phyloP scores from a whole-genome alignment of 2,888 invertebrate species.

The Ditula angustiorana region DNA sequence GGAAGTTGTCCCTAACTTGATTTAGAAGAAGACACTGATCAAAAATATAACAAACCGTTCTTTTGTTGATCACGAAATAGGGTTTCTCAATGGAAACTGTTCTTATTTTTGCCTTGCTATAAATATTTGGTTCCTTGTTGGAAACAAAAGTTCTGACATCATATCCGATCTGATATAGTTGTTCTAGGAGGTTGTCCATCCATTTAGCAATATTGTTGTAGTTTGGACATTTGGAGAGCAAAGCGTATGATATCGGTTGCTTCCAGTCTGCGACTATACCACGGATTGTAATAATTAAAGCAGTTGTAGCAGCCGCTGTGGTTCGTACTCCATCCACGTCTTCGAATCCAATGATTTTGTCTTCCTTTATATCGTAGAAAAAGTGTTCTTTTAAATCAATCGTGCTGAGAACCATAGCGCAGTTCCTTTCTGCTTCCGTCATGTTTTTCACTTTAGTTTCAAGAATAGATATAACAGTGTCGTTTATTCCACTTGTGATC shows the following conservation, averaged over 20 bases:
- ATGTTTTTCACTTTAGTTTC: background rate
- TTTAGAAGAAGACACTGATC: background rate
- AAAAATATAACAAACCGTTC: background rate
- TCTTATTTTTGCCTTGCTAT: background rate
- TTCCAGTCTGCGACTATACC: background rate
- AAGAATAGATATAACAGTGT: background rate
- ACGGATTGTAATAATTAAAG: background rate
- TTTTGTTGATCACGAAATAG: background rate
- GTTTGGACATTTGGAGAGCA: background rate
- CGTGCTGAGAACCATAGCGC: background rate
- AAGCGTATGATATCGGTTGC: constrained; percentile 4
- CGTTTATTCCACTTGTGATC: background rate
- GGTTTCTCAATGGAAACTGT: background rate
- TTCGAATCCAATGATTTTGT: background rate
- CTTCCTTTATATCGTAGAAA: constrained; percentile 8
- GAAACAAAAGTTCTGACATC: background rate
- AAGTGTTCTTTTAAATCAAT: background rate
- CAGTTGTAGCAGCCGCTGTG: background rate
- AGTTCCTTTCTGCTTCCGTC: background rate
- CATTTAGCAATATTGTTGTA: background rate
- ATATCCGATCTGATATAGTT: background rate
- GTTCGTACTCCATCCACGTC: background rate
- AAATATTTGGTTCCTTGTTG: background rate
- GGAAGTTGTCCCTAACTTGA: background rate
- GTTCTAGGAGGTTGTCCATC: background rate